Conservation (phyloP, 2,888 invertebrate genomes). For the Nomada lathburiana region DNA sequence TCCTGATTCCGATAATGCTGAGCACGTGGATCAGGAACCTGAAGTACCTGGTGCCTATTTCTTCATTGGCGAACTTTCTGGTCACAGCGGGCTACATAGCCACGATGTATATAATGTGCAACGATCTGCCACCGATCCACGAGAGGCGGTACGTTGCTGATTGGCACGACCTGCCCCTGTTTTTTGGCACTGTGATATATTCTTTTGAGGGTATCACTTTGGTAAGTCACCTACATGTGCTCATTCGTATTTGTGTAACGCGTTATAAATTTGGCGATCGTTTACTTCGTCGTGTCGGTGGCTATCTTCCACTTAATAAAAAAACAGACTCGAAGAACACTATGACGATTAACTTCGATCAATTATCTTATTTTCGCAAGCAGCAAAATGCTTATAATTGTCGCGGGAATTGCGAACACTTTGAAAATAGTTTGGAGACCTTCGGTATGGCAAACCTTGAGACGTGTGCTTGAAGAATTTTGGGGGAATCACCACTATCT, state of each 20-base stretch:
- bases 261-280: conserved; percentile 40
- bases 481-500: no score
- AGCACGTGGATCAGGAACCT: conserved; percentile 91
- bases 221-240: conserved; percentile 85
- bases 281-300: conserved; percentile 6
- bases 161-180: conserved; percentile 90
- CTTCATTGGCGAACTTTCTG: conserved; percentile 91
- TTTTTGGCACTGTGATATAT: conserved; percentile 98
- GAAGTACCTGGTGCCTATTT: conserved; percentile 91
- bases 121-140: conserved; percentile 88
- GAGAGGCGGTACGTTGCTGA: conserved; percentile 88
- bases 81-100: conserved; percentile 91
- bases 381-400: background rate
- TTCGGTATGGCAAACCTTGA: no score
- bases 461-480: no score
- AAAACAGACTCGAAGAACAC: background rate
- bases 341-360: background rate
- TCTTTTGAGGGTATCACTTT: conserved; percentile 98
- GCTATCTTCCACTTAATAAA: background rate
- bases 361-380: background rate
- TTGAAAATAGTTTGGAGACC: background rate
- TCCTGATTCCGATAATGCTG: conserved; percentile 90
- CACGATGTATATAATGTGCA: conserved; percentile 91
- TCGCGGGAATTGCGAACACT: background rate
- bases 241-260: conserved; percentile 36